Evolutionary conservation across 2,888 invertebrate genomes (phyloP), one percentile per base, ranked within the genome.

Genomic region (Ptilodon capucinus): DNA sequence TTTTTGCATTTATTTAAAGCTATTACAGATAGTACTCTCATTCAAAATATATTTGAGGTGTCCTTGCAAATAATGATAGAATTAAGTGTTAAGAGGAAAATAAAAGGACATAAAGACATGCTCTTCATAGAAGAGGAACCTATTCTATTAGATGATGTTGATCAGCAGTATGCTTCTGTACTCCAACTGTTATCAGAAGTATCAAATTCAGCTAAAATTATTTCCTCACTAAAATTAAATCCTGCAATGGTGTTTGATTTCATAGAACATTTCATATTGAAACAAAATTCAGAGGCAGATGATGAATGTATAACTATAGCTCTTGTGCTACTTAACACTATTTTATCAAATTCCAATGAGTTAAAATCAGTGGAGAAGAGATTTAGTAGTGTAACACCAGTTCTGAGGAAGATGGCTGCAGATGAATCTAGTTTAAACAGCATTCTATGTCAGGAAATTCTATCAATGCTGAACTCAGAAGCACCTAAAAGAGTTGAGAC

Each of bases 121-220:
- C 63, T 91, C 34, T 60, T 90, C n/a, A 53, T 71, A 35, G 90
- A 92, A 69, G 82, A 86, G 48, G 81, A 88, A 45, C 71, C 80
- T 9, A 59, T 76, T 30, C 40, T 82, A 7, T 51, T 88, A 14
- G 66, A 72, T 64, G 64, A 73, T 48, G 53, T 66, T 51, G 80
- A 88, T 76, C 74, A 79, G 55, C 76, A 86, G 42, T 91, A 92
- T 74, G 71, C 89, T 19, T 68, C 79, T 3, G 83, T 92, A 48
- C 86, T 92, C 30, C 91, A 92, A 47, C 57, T 92, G 35, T 77
- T 93, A 17, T 87, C 91, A 47, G 87, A 90, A 62, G 79, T 93
- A 68, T 80, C 92, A 2, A 84, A 84, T 47, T 82, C 84, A 53
- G 79, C 86, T 44, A 81, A 82, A 64, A 74, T 92, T 23, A 78